Conservation (phyloP, 1,140 invertebrate species). For the Procambarus virginalis region DNA sequence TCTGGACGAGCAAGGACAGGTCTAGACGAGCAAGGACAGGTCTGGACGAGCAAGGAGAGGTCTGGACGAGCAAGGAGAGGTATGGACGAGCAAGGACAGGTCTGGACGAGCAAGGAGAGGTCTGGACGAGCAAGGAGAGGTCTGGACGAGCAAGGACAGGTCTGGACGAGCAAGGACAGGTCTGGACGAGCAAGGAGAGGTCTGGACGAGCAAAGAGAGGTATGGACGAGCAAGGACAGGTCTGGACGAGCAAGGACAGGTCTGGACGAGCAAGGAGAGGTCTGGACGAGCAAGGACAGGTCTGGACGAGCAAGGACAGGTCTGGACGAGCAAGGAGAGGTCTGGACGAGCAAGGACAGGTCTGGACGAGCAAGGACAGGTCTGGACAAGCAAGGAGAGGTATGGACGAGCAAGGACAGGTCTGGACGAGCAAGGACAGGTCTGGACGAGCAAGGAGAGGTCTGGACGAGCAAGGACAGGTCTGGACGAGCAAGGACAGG, state of each 20-base stretch:
- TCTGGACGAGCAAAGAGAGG: not conserved
- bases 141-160: not conserved
- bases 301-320: not conserved
- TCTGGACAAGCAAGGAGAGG: not conserved
- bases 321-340: not conserved
- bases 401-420: not conserved
- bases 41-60: too few species aligned
- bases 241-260: too few species aligned
- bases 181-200: not conserved
- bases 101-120: too few species aligned
- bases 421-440: not conserved
- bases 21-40: too few species aligned
- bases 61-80: too few species aligned
- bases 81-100: too few species aligned
- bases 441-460: too few species aligned
- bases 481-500: not conserved
- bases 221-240: not conserved
- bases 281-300: not conserved
- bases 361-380: not conserved
- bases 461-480: not conserved
- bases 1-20: too few species aligned
- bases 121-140: too few species aligned
- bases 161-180: not conserved
- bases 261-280: not conserved
- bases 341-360: too few species aligned